Conservation (phyloP, 2,888 invertebrate genomes). For the Drosophila fungiperda region DNA sequence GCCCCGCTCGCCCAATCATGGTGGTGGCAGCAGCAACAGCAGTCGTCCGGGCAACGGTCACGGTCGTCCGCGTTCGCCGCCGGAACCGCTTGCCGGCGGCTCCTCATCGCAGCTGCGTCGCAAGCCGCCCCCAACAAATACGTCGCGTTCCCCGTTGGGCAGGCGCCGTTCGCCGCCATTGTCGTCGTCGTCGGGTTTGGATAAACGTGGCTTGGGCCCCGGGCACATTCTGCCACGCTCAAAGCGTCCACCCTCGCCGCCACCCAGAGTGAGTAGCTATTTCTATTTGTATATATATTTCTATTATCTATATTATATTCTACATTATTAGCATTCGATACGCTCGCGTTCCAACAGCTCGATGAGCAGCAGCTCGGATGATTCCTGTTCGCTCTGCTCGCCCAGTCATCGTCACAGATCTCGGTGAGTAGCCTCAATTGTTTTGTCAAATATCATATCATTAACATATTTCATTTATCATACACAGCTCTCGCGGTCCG, state of each 20-base stretch:
- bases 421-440: constrained; percentile 73
- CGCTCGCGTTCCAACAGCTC: constrained; percentile 91
- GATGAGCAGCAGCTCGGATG: constrained; percentile 92
- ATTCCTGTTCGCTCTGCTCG: constrained; percentile 93
- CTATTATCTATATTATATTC: background rate
- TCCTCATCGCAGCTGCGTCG: constrained; percentile 77
- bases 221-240: constrained; percentile 84
- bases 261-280: constrained; percentile 82
- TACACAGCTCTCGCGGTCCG: constrained; percentile 77
- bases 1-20: constrained; percentile 81
- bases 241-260: constrained; percentile 85
- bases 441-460: background rate
- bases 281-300: background rate
- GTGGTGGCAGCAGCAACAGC: constrained; percentile 22
- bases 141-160: constrained; percentile 83
- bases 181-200: constrained; percentile 58
- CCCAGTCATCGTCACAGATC: constrained; percentile 86
- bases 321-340: constrained; percentile 78
- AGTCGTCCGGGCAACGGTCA: constrained; percentile 70
- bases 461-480: background rate
- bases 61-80: constrained; percentile 83
- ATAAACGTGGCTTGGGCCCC: constrained; percentile 73
- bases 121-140: constrained; percentile 70
- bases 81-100: constrained; percentile 72
- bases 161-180: constrained; percentile 76